These are phyloP conservation scores for Episyrphus balteatus DNA, from an alignment of 1,140 invertebrate genomes.

Conservation along the genomic window DNA sequence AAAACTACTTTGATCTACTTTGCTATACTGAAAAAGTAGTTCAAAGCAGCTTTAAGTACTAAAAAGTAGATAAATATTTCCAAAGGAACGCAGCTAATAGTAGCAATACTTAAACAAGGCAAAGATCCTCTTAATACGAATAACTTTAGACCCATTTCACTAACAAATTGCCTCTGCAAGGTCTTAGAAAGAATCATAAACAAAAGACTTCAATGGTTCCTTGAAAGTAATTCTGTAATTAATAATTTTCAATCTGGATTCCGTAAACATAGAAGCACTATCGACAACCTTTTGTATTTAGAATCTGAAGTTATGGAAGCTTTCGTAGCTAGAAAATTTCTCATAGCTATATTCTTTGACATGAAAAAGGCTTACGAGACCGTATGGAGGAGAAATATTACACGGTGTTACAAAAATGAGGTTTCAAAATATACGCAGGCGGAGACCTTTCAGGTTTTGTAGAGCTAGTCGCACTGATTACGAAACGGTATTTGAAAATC, in stretches of 20 bases:
- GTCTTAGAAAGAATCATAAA: conserved; percentile 16
- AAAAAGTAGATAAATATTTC: too few species aligned
- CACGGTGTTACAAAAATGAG: too few species aligned
- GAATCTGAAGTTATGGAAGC: conserved; percentile 12
- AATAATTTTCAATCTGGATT: conserved; percentile 12
- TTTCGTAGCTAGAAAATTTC: conserved; percentile 13
- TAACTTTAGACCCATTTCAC: conserved; percentile 18
- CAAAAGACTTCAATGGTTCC: conserved; percentile 9
- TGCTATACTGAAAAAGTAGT: too few species aligned
- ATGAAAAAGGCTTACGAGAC: conserved; percentile 22
- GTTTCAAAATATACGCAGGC: too few species aligned
- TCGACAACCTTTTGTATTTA: not conserved
- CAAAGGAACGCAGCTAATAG: too few species aligned
- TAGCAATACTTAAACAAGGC: conserved; percentile 17
- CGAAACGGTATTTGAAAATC: too few species aligned
- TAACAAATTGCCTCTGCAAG: conserved; percentile 12
- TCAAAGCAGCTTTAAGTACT: too few species aligned
- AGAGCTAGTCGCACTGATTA: too few species aligned
- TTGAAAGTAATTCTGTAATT: conserved; percentile 9
- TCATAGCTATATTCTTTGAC: conserved; percentile 17
- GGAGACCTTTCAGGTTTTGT: too few species aligned
- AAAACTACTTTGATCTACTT: too few species aligned
- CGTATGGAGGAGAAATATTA: conserved; percentile 8
- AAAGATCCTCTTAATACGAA: conserved; percentile 1
- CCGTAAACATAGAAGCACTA: conserved; percentile 7